phyloP scores from a whole-genome alignment of 2,113 vertebrate genomes.

The Ellobius talpinus region DNA sequence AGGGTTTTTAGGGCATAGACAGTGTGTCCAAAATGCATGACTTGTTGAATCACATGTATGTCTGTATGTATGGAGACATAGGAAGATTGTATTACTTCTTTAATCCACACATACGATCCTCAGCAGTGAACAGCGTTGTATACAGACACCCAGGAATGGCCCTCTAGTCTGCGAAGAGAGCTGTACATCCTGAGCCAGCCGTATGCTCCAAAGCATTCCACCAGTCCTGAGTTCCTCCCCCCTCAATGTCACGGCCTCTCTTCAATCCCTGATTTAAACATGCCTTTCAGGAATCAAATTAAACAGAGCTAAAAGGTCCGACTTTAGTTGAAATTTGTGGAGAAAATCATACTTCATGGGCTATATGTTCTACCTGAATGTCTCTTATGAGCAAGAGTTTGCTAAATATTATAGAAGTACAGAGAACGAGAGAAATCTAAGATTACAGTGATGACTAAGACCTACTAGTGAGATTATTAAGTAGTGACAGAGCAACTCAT shows the following conservation, averaged over 20 bases:
- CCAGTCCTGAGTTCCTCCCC: constrained; percentile 60
- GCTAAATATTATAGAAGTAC: not conserved
- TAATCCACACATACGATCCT: constrained; percentile 71
- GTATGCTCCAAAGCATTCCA: not conserved
- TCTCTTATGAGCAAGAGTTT: not conserved
- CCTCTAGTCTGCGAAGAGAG: constrained; percentile 55
- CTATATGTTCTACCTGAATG: not conserved
- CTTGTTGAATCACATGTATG: constrained; percentile 49
- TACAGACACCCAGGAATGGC: constrained; percentile 54
- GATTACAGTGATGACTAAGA: not conserved
- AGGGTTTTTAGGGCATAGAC: not conserved
- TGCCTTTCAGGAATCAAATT: constrained; percentile 27
- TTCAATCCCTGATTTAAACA: constrained; percentile 35
- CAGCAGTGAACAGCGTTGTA: constrained; percentile 80
- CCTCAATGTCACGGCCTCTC: not conserved
- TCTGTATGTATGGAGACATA: not conserved
- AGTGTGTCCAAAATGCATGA: constrained; percentile 18
- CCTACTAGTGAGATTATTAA: not conserved
- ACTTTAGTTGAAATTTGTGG: not conserved
- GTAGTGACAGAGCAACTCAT: not conserved
- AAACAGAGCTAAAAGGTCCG: not conserved
- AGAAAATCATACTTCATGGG: not conserved
- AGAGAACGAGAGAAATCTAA: not conserved
- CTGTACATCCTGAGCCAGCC: constrained; percentile 27
- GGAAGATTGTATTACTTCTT: constrained; percentile 73